A percentile compares a stretch with the other conserved stretches of the same genome.
These are phyloP conservation scores for Xylocampa areola DNA, from an alignment of 2,888 invertebrate genomes.

Conservation along the genomic window DNA sequence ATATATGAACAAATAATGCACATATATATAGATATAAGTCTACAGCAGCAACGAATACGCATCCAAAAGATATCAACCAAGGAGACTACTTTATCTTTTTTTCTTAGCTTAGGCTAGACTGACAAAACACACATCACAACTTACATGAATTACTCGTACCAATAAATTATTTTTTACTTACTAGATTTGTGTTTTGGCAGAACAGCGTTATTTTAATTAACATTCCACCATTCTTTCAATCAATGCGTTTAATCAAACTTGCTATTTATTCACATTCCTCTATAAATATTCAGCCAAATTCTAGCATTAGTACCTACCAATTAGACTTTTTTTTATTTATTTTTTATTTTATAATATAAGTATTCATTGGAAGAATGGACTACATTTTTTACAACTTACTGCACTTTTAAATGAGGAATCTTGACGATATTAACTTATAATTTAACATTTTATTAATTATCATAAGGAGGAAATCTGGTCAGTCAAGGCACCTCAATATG, in stretches of 20 bases:
- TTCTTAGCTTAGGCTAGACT: constrained; percentile 87
- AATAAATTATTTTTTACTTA: constrained; percentile 50
- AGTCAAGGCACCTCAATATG: constrained; percentile 86
- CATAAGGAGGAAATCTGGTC: constrained; percentile 48
- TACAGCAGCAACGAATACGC: constrained; percentile 66
- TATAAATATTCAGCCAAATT: constrained; percentile 33
- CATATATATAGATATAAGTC: constrained; percentile 75
- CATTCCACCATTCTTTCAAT: constrained; percentile 76
- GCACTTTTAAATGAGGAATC: constrained; percentile 84
- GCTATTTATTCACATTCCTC: constrained; percentile 18
- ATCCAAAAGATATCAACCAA: constrained; percentile 64
- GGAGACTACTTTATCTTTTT: constrained; percentile 78
- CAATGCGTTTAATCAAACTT: constrained; percentile 52
- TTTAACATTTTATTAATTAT: constrained; percentile 45
- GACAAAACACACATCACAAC: constrained; percentile 79
- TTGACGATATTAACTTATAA: constrained; percentile 72
- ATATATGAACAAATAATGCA: constrained; percentile 75
- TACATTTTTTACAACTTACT: constrained; percentile 78
- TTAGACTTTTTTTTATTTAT: constrained; percentile 27
- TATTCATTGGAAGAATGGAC: constrained; percentile 77
- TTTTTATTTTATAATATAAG: constrained; percentile 28
- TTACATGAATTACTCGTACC: constrained; percentile 55
- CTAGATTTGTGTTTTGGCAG: constrained; percentile 85
- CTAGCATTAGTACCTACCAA: constrained; percentile 16
- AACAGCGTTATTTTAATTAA: constrained; percentile 79